phyloP scores from a whole-genome alignment of 2,888 invertebrate genomes.

The Lutraria lutraria region DNA sequence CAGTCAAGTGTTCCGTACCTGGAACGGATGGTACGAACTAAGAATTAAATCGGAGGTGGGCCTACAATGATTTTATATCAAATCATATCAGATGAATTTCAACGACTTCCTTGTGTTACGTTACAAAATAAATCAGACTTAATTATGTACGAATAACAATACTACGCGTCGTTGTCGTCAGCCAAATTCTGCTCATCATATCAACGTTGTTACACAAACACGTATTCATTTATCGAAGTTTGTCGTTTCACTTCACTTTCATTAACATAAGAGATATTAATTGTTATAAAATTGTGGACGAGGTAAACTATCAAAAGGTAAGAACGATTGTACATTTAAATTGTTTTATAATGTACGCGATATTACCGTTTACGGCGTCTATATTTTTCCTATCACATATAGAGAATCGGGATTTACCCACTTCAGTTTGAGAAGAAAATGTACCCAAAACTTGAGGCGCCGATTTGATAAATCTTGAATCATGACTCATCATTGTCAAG shows the following conservation, averaged over 20 bases:
- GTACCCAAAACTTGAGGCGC: no score
- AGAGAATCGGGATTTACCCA: no score
- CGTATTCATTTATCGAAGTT: background rate
- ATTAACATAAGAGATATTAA: conserved; percentile 13
- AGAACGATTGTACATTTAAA: background rate
- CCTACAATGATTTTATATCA: no score
- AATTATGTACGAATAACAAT: background rate
- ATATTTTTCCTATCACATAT: no score
- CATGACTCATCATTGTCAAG: no score
- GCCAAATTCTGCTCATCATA: background rate
- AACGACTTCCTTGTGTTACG: background rate
- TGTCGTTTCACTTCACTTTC: background rate
- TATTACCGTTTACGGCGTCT: background rate
- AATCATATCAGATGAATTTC: no score
- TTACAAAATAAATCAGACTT: no score
- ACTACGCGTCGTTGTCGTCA: background rate
- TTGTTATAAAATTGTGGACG: background rate
- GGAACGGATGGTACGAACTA: no score
- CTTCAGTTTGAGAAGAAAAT: no score
- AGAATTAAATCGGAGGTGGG: no score
- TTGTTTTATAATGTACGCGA: background rate
- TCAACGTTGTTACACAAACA: background rate
- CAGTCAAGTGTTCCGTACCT: no score
- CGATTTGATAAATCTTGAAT: no score
- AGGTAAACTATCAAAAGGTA: background rate